phyloP scores from a whole-genome alignment of 2,888 invertebrate genomes.

The Acanthopleura granulata region DNA sequence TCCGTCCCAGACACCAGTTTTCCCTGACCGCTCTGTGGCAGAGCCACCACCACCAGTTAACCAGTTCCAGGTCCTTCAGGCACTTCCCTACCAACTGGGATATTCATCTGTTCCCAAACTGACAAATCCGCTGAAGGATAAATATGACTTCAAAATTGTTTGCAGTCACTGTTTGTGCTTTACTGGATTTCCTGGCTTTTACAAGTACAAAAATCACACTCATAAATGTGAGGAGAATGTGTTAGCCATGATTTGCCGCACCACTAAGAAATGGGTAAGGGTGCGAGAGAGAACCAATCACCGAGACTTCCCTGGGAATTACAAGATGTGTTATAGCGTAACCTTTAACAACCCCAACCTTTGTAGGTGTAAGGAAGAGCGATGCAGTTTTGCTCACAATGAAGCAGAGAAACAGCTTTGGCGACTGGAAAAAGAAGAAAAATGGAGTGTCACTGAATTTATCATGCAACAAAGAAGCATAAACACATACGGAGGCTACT shows the following conservation, averaged over 20 bases:
- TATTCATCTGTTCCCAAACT: background rate
- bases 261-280: constrained; percentile 38
- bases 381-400: constrained; percentile 61
- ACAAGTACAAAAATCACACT: constrained; percentile 28
- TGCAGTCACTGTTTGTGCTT: constrained; percentile 45
- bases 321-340: constrained; percentile 54
- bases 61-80: no score
- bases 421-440: constrained; percentile 59
- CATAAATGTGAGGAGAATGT: constrained; percentile 58
- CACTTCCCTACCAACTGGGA: no score
- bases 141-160: constrained; percentile 41
- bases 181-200: constrained; percentile 33
- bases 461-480: constrained; percentile 49
- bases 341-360: constrained; percentile 32
- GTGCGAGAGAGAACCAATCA: constrained; percentile 58
- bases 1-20: no score
- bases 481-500: constrained; percentile 33
- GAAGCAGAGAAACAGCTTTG: constrained; percentile 55
- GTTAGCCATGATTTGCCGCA: constrained; percentile 37
- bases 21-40: no score
- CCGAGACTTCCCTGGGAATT: constrained; percentile 54
- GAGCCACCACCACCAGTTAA: no score
- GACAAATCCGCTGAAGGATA: constrained; percentile 38
- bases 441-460: constrained; percentile 59
- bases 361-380: constrained; percentile 49